Evolutionary conservation across 2,113 vertebrate genomes (phyloP).

Genomic region (Eurystomus gularis): DNA sequence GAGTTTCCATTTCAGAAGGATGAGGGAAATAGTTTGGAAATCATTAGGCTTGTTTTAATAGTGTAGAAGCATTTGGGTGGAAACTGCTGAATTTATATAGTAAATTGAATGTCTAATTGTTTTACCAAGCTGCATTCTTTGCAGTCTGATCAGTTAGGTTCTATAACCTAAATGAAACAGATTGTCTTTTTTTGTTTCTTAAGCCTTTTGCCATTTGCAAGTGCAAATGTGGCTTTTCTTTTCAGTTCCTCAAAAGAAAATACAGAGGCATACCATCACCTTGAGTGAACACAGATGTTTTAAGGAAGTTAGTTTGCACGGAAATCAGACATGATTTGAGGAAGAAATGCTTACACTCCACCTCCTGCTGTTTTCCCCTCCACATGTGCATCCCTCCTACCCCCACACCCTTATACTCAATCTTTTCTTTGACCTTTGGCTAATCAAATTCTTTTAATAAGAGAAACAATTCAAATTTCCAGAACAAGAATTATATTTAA

Average conservation of each 20-base stretch:
- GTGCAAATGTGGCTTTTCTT: slow-evolving; percentile 9
- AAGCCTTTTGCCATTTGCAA: slow-evolving; percentile 7
- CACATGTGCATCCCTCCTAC: background rate
- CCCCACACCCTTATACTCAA: background rate
- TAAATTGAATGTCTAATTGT: slow-evolving; percentile 31
- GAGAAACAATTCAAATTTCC: background rate
- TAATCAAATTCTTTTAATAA: background rate
- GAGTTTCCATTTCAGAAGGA: background rate
- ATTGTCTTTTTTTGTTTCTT: background rate
- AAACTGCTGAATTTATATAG: slow-evolving; percentile 20
- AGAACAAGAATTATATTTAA: background rate
- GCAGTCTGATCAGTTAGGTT: slow-evolving; percentile 17
- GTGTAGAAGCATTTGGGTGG: background rate
- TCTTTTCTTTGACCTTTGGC: slow-evolving; percentile 11
- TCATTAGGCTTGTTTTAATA: background rate
- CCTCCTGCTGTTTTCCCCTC: slow-evolving; percentile 35
- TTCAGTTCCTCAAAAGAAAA: slow-evolving; percentile 32
- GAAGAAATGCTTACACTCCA: slow-evolving; percentile 32
- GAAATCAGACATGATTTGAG: slow-evolving; percentile 46
- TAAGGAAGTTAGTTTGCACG: slow-evolving; percentile 1
- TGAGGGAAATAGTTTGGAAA: background rate
- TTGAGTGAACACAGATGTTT: slow-evolving; percentile 68
- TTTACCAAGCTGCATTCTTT: background rate
- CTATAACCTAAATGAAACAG: background rate
- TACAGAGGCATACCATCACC: background rate